phyloP scores from a whole-genome alignment of 35 echinoderm and acorn worm species.

The Eucidaris tribuloides region DNA sequence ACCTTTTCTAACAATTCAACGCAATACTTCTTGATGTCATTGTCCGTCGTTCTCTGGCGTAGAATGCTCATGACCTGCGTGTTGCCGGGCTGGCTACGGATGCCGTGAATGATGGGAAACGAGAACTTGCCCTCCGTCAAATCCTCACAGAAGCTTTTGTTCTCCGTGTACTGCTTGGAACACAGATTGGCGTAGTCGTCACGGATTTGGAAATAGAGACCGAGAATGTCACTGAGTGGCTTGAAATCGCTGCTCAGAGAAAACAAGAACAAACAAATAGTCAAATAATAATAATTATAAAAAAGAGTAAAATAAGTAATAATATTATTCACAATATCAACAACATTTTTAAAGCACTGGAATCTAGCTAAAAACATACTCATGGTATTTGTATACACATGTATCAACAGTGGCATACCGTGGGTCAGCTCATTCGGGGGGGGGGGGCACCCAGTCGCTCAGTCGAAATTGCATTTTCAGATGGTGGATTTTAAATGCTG shows the following conservation, averaged over 20 bases:
- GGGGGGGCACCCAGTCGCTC: too few species aligned
- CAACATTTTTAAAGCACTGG: too few species aligned
- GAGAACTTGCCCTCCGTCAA: conserved; percentile 98
- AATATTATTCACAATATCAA: too few species aligned
- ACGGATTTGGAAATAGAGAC: conserved; percentile 94
- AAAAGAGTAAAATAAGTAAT: too few species aligned
- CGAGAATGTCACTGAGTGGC: conserved; percentile 72
- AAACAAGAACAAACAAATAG: too few species aligned
- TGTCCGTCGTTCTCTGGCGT: conserved; percentile 73
- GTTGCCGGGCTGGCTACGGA: conserved; percentile 68
- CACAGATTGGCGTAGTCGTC: conserved; percentile 94
- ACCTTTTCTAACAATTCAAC: conserved; percentile 93
- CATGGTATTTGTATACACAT: too few species aligned
- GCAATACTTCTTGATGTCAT: conserved; percentile 96
- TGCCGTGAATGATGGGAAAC: conserved; percentile 94
- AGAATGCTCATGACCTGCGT: conserved; percentile 84
- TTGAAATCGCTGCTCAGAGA: conserved; percentile 95
- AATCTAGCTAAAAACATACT: too few species aligned
- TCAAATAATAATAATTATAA: too few species aligned
- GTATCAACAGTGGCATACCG: too few species aligned
- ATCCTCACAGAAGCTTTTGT: conserved; percentile 96
- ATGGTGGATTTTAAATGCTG: too few species aligned
- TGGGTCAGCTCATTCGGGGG: too few species aligned
- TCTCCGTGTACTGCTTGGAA: conserved; percentile 84
- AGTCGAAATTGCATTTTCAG: too few species aligned